These are phyloP conservation scores for Aphidoletes aphidimyza DNA, from an alignment of 2,888 invertebrate species.

Conservation along the genomic window DNA sequence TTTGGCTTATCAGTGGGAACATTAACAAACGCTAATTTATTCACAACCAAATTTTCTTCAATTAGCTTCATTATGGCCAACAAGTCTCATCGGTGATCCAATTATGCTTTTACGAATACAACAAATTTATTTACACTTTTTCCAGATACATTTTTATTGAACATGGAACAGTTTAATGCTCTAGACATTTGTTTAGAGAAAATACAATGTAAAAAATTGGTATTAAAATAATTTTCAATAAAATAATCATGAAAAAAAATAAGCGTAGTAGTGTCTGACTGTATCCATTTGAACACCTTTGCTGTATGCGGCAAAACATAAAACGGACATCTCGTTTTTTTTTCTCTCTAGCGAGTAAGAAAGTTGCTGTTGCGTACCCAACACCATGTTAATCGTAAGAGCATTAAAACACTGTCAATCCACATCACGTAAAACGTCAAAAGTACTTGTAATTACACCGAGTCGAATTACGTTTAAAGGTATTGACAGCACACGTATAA, in stretches of 20 bases:
- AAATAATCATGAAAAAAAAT: not conserved
- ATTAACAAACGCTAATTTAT: not conserved
- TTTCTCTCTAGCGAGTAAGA: not conserved
- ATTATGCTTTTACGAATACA: not conserved
- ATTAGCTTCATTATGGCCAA: not conserved
- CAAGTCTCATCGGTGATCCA: not conserved
- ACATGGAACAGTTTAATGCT: not conserved
- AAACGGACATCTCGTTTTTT: not conserved
- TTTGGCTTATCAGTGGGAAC: constrained; percentile 4
- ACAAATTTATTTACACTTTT: not conserved
- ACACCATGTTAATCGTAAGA: not conserved
- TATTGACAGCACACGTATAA: not conserved
- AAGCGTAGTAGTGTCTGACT: not conserved
- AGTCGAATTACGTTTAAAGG: too few species aligned
- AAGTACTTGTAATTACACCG: not conserved
- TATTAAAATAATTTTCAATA: too few species aligned
- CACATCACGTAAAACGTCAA: not conserved
- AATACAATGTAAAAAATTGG: not conserved
- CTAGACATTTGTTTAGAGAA: not conserved
- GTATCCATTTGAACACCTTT: not conserved
- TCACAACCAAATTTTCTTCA: not conserved
- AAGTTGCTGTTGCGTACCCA: not conserved
- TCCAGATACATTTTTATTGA: not conserved
- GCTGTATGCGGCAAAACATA: too few species aligned
- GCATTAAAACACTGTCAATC: constrained; percentile 2